Evolutionary conservation across 2,797 vertebrate genomes (phyloP), one percentile per base, ranked within the genome.

Genomic region (Neoniphon sammara): DNA sequence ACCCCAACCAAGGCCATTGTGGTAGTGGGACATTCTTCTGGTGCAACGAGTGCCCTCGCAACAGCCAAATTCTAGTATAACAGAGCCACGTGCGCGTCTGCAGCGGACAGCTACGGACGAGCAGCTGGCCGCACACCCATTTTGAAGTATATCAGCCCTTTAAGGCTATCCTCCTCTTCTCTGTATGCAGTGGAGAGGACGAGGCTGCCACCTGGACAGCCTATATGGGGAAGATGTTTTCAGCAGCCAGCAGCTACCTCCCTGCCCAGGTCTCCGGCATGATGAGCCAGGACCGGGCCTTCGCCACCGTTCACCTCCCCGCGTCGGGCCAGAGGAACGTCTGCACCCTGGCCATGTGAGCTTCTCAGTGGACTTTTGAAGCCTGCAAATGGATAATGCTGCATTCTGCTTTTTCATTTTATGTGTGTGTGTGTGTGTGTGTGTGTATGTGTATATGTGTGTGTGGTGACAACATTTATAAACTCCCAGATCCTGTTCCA

Each of bases 251-350:
- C 46, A 98, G 95, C 91, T 98, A 98, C 91, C 88, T 98, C 89
- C 97, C 97, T 18, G 93, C 96, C 49, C 97, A 97, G 88, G 97
- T 98, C 42, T 97, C 97, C 0, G 97, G 97, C 69, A 98, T 98
- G 96, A 98, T 99, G 94, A 98, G 95, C 92, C 97, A 98, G 92
- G 97, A 97, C 70, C 93, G 97, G 73, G 97, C 97, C 82, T 99
- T 99, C 25, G 97, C 97, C 55, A 98, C 96, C 0, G 97, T 98
- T 63, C 95, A 97, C 76, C 94, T 98, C 75, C 94, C 95, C 0
- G 95, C 96, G 67, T 95, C 94, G 0, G 96, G 95, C 64, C 96
- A 96, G 91, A 97, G 93, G 86, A 98, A 98, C 80, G 93, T 97
- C 92, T 98, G 97, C 78, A 93, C 95, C 0, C 91, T 98, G 34